Percentiles rank a stretch among this genome's conserved stretches.
Evolutionary conservation across 2,888 invertebrate genomes (phyloP).

Genomic region (Lycophotia porphyrea): DNA sequence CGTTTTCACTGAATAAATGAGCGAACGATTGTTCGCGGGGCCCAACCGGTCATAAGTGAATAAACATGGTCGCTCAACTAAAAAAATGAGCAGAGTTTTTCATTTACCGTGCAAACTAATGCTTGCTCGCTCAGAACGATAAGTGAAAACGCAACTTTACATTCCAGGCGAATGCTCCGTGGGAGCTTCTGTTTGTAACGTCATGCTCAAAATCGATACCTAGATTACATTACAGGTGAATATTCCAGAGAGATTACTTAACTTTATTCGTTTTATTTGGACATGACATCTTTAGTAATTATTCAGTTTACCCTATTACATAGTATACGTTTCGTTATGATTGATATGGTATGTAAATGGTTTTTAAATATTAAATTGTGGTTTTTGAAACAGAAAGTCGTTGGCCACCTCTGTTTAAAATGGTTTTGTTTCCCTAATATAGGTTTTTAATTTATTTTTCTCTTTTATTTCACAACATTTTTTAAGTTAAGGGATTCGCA

Average conservation of each 20-base stretch:
- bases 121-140: not conserved
- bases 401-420: slow-evolving; percentile 13
- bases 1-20: not conserved
- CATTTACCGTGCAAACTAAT: not conserved
- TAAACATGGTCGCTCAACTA: not conserved
- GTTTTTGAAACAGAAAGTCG: not conserved
- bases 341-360: not conserved
- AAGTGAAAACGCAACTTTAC: not conserved
- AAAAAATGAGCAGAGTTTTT: too few species aligned
- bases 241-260: not conserved
- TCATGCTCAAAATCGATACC: not conserved
- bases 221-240: not conserved
- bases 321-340: not conserved
- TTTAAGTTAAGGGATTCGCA: not conserved
- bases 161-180: not conserved
- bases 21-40: not conserved
- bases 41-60: not conserved
- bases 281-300: not conserved
- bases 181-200: not conserved
- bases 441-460: slow-evolving; percentile 5
- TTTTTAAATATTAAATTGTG: not conserved
- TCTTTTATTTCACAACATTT: slow-evolving; percentile 2
- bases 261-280: not conserved
- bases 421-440: not conserved
- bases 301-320: not conserved